Conservation (phyloP, 2,113 vertebrate genomes). For the Helogale parvula region DNA sequence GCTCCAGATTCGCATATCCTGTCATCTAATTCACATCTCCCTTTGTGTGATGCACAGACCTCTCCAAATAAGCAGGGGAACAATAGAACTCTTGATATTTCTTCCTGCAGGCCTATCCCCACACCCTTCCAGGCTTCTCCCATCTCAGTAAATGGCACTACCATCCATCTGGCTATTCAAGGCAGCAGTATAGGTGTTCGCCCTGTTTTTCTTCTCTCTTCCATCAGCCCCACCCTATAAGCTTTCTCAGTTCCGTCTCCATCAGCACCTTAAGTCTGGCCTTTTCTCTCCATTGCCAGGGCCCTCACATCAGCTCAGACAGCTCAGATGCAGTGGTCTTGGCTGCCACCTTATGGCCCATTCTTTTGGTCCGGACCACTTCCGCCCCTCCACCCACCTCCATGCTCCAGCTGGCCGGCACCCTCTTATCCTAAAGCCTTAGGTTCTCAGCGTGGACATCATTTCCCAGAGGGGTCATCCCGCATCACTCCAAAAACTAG, state of each 20-base stretch:
- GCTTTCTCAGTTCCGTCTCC: background rate
- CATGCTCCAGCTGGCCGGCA: background rate
- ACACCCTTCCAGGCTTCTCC: background rate
- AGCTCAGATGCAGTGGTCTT: background rate
- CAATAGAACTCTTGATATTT: background rate
- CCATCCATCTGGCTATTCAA: background rate
- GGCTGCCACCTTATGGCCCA: no score
- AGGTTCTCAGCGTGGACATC: background rate
- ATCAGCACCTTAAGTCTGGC: background rate
- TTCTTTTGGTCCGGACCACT: background rate
- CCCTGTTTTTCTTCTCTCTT: background rate
- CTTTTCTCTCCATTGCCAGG: background rate
- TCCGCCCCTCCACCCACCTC: background rate
- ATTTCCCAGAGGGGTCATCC: background rate
- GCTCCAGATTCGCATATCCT: background rate
- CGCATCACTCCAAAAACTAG: background rate
- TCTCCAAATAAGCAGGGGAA: background rate
- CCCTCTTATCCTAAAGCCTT: background rate
- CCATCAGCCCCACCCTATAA: background rate
- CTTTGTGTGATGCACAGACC: background rate
- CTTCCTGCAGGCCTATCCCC: background rate
- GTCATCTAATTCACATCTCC: background rate
- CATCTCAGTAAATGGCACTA: background rate
- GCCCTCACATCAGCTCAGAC: background rate
- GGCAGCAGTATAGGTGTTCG: background rate